Conservation (phyloP, 1,140 invertebrate genomes). For the Zaprionus vittiger region DNA sequence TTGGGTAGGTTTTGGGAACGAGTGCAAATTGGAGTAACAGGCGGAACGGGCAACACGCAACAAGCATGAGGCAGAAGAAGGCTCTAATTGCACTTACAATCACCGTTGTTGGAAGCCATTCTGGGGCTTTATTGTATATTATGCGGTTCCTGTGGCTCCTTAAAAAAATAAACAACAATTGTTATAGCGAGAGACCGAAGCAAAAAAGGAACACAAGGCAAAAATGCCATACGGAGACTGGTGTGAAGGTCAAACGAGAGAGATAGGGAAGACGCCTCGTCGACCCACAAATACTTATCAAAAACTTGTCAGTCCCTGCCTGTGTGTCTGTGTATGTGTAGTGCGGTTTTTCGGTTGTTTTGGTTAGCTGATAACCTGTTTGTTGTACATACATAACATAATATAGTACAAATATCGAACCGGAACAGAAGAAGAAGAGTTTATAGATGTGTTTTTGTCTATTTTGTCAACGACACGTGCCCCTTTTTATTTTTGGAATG, state of each 20-base stretch:
- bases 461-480: conserved; percentile 59
- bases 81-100: conserved; percentile 65
- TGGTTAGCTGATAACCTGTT: conserved; percentile 70
- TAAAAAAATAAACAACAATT: conserved; percentile 54
- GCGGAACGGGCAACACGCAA: conserved; percentile 11
- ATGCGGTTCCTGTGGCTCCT: conserved; percentile 75
- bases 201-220: conserved; percentile 7
- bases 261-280: conserved; percentile 21
- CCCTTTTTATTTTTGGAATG: conserved; percentile 64
- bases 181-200: conserved; percentile 9
- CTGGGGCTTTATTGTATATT: conserved; percentile 53
- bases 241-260: conserved; percentile 60
- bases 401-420: conserved; percentile 30
- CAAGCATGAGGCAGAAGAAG: conserved; percentile 22
- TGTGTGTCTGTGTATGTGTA: conserved; percentile 12
- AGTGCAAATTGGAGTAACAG: not conserved
- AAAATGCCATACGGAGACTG: not conserved
- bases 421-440: conserved; percentile 47
- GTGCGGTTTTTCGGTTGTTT: conserved; percentile 47
- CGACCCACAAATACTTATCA: conserved; percentile 58
- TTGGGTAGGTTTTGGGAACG: conserved; percentile 3
- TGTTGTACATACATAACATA: conserved; percentile 24
- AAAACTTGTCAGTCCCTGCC: conserved; percentile 54
- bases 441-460: conserved; percentile 17
- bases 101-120: conserved; percentile 72